A percentile compares a stretch with the other conserved stretches of the same genome.
These are phyloP conservation scores for Enteromius treurensis DNA, from an alignment of 2,797 vertebrate genomes.

Conservation along the genomic window DNA sequence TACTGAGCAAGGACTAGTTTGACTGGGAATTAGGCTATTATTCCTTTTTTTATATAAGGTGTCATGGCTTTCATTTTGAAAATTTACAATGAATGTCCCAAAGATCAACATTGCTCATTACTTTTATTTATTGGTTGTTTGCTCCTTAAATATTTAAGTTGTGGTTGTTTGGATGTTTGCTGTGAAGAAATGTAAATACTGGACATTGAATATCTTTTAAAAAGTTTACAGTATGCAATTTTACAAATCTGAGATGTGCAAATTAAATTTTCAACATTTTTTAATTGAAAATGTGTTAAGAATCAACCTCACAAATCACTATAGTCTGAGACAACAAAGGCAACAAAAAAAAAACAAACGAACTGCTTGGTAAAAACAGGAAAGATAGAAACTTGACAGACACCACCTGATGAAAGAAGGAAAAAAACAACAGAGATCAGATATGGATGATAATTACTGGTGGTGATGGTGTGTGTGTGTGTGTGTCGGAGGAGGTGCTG, in stretches of 20 bases:
- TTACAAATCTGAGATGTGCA: not conserved
- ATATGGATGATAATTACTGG: constrained; percentile 16
- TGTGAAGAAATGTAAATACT: not conserved
- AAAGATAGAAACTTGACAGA: constrained; percentile 48
- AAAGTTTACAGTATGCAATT: not conserved
- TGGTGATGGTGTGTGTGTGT: not conserved
- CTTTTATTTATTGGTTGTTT: not conserved
- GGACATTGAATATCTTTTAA: not conserved
- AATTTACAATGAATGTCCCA: not conserved
- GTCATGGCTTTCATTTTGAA: not conserved
- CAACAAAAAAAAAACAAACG: constrained; percentile 48
- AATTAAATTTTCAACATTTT: not conserved
- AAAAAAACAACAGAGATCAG: constrained; percentile 4
- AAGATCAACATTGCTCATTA: not conserved
- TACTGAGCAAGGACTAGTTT: not conserved
- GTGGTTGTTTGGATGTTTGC: not conserved
- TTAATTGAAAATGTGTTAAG: not conserved
- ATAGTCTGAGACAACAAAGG: not conserved
- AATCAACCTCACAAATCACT: too few species aligned
- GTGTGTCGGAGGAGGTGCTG: constrained; percentile 27
- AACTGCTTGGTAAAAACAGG: constrained; percentile 28
- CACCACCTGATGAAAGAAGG: constrained; percentile 2
- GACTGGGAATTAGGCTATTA: not conserved
- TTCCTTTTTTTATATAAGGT: not conserved
- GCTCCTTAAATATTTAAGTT: not conserved